A percentile compares a stretch with the other conserved stretches of the same genome.
These are phyloP conservation scores for Alauda arvensis DNA, from an alignment of 2,797 vertebrate genomes.

Conservation along the genomic window DNA sequence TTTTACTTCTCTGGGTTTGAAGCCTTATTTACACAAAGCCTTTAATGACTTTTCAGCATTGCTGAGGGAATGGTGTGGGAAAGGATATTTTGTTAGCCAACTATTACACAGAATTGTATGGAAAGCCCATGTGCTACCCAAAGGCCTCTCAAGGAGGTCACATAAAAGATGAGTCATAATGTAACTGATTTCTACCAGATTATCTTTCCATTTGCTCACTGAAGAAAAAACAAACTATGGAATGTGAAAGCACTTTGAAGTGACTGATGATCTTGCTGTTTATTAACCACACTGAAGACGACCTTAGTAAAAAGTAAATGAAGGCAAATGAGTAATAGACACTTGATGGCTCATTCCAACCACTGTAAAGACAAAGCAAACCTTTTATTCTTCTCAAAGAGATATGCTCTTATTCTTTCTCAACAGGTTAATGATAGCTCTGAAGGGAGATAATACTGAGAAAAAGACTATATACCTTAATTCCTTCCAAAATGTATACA, in stretches of 20 bases:
- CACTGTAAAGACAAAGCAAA: not conserved
- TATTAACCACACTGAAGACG: slow-evolving; percentile 5
- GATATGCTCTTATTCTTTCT: not conserved
- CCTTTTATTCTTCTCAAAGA: not conserved
- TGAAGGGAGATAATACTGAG: not conserved
- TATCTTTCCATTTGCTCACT: slow-evolving; percentile 25
- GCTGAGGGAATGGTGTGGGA: not conserved
- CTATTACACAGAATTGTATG: not conserved
- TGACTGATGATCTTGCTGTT: slow-evolving; percentile 42
- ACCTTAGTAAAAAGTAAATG: slow-evolving; percentile 12
- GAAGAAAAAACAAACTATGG: slow-evolving; percentile 46
- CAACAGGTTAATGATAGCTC: not conserved
- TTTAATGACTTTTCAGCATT: not conserved
- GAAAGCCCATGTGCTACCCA: slow-evolving; percentile 41
- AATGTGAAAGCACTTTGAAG: slow-evolving; percentile 39
- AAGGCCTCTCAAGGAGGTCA: slow-evolving; percentile 30
- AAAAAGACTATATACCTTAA: not conserved
- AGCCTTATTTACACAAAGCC: not conserved
- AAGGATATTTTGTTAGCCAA: not conserved
- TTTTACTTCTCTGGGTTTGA: not conserved
- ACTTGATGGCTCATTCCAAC: not conserved
- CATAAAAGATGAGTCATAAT: slow-evolving; percentile 51
- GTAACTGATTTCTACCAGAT: slow-evolving; percentile 50
- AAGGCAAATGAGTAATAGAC: not conserved
- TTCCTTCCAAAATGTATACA: not conserved